Evolutionary conservation across 2,888 invertebrate genomes (phyloP).

Genomic region (Theretra japonica): DNA sequence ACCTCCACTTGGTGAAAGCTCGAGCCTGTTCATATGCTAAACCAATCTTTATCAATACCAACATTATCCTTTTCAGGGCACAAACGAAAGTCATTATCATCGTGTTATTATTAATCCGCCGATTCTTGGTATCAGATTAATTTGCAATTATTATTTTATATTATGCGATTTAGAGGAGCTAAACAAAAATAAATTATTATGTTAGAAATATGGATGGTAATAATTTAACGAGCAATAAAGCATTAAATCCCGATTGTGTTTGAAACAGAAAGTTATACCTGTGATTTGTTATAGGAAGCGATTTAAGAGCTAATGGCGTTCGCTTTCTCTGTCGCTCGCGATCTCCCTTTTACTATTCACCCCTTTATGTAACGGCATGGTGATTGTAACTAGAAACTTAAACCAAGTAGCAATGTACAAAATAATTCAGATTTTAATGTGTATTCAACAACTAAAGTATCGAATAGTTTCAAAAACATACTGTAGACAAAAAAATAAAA

Average conservation of each 20-base stretch:
- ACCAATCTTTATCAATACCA: constrained; percentile 43
- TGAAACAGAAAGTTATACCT: constrained; percentile 9
- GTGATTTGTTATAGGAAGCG: constrained; percentile 4
- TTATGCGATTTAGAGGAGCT: neutral
- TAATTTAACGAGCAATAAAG: neutral
- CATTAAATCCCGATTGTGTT: neutral
- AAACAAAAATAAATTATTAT: neutral
- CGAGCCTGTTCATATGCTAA: constrained; percentile 45
- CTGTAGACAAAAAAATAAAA: too few relatives aligned
- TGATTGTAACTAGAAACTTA: neutral
- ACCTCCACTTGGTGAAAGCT: constrained; percentile 74
- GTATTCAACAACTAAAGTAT: neutral
- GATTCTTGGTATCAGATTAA: neutral
- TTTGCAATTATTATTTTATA: too few relatives aligned
- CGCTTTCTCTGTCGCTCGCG: constrained; percentile 13
- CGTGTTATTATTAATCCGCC: constrained; percentile 2
- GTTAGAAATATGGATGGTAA: neutral
- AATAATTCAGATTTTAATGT: neutral
- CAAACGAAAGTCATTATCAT: constrained; percentile 1
- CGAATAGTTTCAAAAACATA: too few relatives aligned
- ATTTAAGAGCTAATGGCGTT: constrained; percentile 1
- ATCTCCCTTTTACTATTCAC: constrained; percentile 20
- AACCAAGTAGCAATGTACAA: neutral
- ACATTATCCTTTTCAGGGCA: constrained; percentile 32
- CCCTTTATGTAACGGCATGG: neutral